These are phyloP conservation scores for Argynnis bischoffii DNA, from an alignment of 2,888 invertebrate species.

Conservation along the genomic window DNA sequence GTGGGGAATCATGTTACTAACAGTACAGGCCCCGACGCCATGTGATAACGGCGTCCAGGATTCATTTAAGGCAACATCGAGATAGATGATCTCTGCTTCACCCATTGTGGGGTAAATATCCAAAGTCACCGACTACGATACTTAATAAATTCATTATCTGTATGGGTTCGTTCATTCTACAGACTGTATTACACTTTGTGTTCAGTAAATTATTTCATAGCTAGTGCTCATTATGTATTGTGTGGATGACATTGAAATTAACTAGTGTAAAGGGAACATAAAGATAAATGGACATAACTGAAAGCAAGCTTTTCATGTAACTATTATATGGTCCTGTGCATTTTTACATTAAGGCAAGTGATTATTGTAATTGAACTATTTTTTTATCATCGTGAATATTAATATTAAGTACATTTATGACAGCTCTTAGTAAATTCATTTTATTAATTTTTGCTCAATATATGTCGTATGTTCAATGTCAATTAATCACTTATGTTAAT, in stretches of 20 bases:
- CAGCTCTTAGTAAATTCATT: not conserved
- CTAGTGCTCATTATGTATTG: conserved; percentile 18
- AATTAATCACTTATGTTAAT: not conserved
- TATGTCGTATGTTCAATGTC: not conserved
- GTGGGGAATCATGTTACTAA: conserved; percentile 64
- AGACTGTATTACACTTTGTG: conserved; percentile 35
- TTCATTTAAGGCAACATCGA: not conserved
- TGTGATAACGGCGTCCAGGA: not conserved
- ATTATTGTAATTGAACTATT: not conserved
- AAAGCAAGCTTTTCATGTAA: conserved; percentile 26
- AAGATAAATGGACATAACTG: not conserved
- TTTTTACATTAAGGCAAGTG: conserved; percentile 14
- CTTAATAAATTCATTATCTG: conserved; percentile 45
- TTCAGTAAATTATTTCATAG: conserved; percentile 26
- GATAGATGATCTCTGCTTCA: not conserved
- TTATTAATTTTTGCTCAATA: too few relatives aligned
- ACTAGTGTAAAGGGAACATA: not conserved
- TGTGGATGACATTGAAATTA: conserved; percentile 4
- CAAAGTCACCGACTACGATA: conserved; percentile 33
- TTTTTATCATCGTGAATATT: not conserved
- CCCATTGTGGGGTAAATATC: not conserved
- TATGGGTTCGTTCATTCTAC: conserved; percentile 37
- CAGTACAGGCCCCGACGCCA: not conserved
- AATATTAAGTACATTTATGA: not conserved
- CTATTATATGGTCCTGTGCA: not conserved